Percentiles rank a stretch among this genome's conserved stretches.
These are phyloP conservation scores for Poecile atricapillus DNA, from an alignment of 2,113 vertebrate species.

Conservation along the genomic window DNA sequence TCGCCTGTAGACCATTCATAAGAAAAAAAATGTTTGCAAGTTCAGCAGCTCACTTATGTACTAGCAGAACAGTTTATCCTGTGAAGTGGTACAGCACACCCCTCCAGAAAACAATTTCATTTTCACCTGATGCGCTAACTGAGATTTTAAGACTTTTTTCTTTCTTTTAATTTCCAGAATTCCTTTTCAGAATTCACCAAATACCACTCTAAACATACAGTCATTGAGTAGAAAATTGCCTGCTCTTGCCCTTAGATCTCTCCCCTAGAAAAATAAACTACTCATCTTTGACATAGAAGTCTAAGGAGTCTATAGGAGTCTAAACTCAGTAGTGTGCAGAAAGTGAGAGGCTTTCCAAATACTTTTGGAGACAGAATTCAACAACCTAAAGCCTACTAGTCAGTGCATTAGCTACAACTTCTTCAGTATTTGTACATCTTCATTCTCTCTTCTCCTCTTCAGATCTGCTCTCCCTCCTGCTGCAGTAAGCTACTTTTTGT, in stretches of 20 bases:
- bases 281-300: neutral
- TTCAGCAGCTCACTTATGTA: neutral
- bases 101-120: neutral
- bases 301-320: too few species aligned
- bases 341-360: neutral
- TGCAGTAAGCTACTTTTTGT: neutral
- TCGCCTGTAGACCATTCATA: constrained; percentile 47
- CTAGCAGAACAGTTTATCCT: constrained; percentile 15
- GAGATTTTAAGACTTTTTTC: neutral
- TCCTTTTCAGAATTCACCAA: neutral
- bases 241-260: neutral
- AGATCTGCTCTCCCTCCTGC: neutral
- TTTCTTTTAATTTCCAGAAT: neutral
- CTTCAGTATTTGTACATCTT: neutral
- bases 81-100: neutral
- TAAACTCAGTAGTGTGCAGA: neutral
- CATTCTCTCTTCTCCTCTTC: neutral
- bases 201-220: neutral
- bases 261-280: neutral
- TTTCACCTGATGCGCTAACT: neutral
- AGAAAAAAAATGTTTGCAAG: constrained; percentile 17
- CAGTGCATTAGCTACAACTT: neutral
- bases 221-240: neutral
- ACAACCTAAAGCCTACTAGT: neutral
- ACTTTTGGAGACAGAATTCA: neutral